Evolutionary conservation across 2,797 vertebrate genomes (phyloP), one percentile per base, ranked within the genome.

Genomic region (Agapornis canus): DNA sequence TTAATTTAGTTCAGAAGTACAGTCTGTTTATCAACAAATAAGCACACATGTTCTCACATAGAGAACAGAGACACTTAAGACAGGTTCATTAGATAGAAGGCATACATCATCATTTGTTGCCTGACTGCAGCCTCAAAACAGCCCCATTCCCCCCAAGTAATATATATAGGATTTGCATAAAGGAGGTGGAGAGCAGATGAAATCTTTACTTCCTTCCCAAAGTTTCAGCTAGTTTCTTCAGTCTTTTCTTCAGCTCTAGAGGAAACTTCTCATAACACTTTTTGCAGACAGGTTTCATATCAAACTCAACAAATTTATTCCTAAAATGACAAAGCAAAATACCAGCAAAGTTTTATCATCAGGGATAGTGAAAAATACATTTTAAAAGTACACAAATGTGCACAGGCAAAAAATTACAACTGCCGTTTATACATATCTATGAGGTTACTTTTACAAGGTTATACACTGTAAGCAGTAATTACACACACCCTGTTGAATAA

Each of bases 271-370:
- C 99, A 0, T 99, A 99, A 97, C 99, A 99, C 96, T 99, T 99
- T 98, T 99, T 99, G 98, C 99, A 99, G 96, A 99, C 99, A 13
- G 99, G 99, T 96, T 99, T 99, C 99, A 99, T 99, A 98, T 99
- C 99, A 98, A 99, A 99, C 97, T 99, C 99, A 97, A 99, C 99
- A 98, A 99, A 99, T 97, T 99, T 99, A 98, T 99, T 99, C 98
- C 99, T 99, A 86, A 95, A 93, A 92, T 1, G 45, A 94, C 39
- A 89, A 96, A 73, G 54, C 48, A 54, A 78, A 91, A 64, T 69
- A 2, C 32, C 56, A 70, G 48, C 8, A 57, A 75, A 94, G 48
- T 81, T 90, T 97, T 79, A 97, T 32, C 51, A 47, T 40, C 83
- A 80, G 77, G 26, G 13, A 63, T 21, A 80, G 27, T 45, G 42